Evolutionary conservation across 2,797 vertebrate species (phyloP), one percentile per base, ranked within the genome.

Genomic region (Lerista edwardsae): DNA sequence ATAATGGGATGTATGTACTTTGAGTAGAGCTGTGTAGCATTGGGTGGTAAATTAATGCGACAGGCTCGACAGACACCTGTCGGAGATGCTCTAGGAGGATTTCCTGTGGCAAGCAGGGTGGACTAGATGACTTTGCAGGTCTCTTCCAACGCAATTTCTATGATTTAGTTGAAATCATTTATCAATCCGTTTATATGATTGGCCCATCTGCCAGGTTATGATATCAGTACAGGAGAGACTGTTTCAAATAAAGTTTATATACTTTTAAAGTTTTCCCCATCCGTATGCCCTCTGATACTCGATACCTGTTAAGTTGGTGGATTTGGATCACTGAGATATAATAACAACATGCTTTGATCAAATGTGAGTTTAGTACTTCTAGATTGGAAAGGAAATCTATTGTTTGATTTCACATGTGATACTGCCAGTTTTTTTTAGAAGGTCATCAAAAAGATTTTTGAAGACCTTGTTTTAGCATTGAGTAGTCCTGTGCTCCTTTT

Each of bases 381-480:
- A 93, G 87, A 92, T 90, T 86, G 86, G 83, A 83, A 91, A 92
- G 79, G 80, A 93, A 90, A 94, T 86, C 84, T 84, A 75, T 93
- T 72, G 78, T 94, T 95, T 94, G 93, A 91, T 92, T 94, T 93
- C 94, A 92, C 90, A 94, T 94, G 91, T 95, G 83, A 94, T 95
- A 94, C 92, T 95, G 86, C 84, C 92, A 93, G 88, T 95, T 97
- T 96, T 95, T 90, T 94, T 91, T 9, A 6, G 93, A 96, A 97
- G 95, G 96, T 96, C 94, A 95, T 91, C 92, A 92, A 94, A 93
- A 94, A 95, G 91, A 94, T 96, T 96, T 96, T 94, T 90, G 92
- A 93, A 95, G 94, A 95, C 92, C 95, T 97, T 95, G 95, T 96
- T 97, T 96, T 94, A 96, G 96, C 95, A 95, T 93, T 95, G 93